These are phyloP conservation scores for Takifugu bimaculatus DNA, from an alignment of 2,113 vertebrate genomes.

Conservation along the genomic window DNA sequence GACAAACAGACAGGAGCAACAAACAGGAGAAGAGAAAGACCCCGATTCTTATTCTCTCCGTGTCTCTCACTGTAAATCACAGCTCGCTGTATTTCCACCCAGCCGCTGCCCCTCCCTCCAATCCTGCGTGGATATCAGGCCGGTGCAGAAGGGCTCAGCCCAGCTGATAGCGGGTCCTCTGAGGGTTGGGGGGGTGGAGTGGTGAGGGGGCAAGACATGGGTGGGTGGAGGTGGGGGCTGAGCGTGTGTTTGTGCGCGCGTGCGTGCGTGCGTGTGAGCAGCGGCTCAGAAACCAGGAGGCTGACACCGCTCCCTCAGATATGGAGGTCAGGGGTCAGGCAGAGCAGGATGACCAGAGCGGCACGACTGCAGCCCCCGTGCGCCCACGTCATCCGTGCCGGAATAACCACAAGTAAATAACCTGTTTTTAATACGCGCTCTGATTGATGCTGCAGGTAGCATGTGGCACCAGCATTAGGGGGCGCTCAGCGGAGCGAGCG, in stretches of 20 bases:
- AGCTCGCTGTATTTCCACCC: constrained; percentile 51
- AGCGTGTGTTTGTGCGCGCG: constrained; percentile 12
- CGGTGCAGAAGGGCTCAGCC: constrained; percentile 70
- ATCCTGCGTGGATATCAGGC: constrained; percentile 70
- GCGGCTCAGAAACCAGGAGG: constrained; percentile 59
- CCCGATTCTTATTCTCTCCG: constrained; percentile 43
- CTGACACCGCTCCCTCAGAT: constrained; percentile 63
- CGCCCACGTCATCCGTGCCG: not conserved
- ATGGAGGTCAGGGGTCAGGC: constrained; percentile 64
- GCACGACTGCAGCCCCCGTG: constrained; percentile 6
- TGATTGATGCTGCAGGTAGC: constrained; percentile 24
- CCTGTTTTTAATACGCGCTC: constrained; percentile 1
- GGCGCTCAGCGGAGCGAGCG: constrained; percentile 19
- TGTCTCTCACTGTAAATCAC: constrained; percentile 65
- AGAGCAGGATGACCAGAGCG: constrained; percentile 27
- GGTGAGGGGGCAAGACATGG: constrained; percentile 44
- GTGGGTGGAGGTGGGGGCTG: constrained; percentile 37
- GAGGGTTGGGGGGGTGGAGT: constrained; percentile 54
- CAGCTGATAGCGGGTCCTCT: constrained; percentile 72
- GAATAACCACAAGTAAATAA: constrained; percentile 25
- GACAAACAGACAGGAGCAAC: constrained; percentile 40
- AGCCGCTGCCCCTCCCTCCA: constrained; percentile 54
- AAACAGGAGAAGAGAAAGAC: constrained; percentile 51
- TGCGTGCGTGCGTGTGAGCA: constrained; percentile 17
- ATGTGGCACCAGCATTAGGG: not conserved